A percentile compares a stretch with the other conserved stretches of the same genome.
Evolutionary conservation across 2,113 vertebrate genomes (phyloP).

Genomic region (Antechinus flavipes): DNA sequence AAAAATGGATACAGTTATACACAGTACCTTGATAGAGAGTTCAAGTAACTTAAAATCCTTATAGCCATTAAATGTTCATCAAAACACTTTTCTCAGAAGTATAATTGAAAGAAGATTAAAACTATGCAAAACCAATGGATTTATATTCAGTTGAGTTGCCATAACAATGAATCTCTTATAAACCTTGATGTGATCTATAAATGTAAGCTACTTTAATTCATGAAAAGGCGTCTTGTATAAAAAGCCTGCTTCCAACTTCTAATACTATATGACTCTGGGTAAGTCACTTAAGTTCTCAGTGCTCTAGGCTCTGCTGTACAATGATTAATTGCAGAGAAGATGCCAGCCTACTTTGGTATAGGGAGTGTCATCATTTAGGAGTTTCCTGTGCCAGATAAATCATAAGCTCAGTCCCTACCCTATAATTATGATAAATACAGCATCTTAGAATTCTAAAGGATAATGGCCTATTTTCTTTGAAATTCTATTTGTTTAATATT

Average conservation of each 20-base stretch:
- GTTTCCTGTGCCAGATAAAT: neutral
- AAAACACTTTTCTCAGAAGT: conserved; percentile 44
- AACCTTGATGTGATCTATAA: neutral
- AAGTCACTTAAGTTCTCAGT: neutral
- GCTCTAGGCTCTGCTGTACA: neutral
- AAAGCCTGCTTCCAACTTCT: neutral
- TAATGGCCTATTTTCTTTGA: neutral
- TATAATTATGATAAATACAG: neutral
- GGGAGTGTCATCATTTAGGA: neutral
- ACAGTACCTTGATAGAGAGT: conserved; percentile 40
- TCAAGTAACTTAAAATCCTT: conserved; percentile 35
- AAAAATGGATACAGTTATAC: neutral
- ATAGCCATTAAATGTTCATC: conserved; percentile 30
- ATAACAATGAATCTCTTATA: neutral
- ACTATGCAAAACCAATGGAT: conserved; percentile 41
- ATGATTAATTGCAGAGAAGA: neutral
- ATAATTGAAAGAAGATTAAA: conserved; percentile 25
- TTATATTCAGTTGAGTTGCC: neutral
- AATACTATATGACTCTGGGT: neutral
- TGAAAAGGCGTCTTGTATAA: neutral
- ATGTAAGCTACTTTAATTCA: neutral
- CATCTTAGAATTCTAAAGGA: neutral
- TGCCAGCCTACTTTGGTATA: neutral
- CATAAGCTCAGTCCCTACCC: neutral
- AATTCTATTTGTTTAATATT: neutral